phyloP scores from a whole-genome alignment of 1,140 invertebrate species.

The Caenorhabditis remanei region DNA sequence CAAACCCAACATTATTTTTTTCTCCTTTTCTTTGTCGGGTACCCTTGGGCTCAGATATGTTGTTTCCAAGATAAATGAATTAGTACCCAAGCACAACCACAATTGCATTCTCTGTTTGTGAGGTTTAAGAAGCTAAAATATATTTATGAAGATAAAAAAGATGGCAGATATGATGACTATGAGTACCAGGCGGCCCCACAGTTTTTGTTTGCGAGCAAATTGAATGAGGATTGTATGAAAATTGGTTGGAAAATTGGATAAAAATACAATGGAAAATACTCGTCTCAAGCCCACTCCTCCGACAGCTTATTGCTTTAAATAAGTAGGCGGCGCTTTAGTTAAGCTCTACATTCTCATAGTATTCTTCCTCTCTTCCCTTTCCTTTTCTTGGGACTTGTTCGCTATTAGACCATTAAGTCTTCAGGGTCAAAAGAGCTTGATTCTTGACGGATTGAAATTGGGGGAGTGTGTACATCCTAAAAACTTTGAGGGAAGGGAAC shows the following conservation, averaged over 20 bases:
- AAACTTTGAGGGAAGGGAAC: conserved; percentile 19
- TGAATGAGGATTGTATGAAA: conserved; percentile 11
- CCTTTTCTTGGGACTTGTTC: conserved; percentile 30
- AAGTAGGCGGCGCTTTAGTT: conserved; percentile 48
- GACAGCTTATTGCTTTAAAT: conserved; percentile 52
- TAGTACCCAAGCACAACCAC: conserved; percentile 49
- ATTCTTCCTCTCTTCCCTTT: conserved; percentile 13
- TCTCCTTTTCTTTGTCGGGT: not conserved
- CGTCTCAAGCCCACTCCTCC: not conserved
- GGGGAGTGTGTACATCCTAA: not conserved
- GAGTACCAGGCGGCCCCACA: conserved; percentile 29
- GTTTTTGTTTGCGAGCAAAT: conserved; percentile 47
- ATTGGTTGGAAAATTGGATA: conserved; percentile 26
- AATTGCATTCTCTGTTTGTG: conserved; percentile 24
- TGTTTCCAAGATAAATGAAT: conserved; percentile 41
- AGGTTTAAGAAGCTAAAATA: not conserved
- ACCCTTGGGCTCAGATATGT: conserved; percentile 16
- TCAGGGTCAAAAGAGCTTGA: conserved; percentile 46
- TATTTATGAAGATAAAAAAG: not conserved
- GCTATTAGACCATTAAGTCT: conserved; percentile 56
- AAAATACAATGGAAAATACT: conserved; percentile 32
- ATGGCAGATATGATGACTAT: not conserved
- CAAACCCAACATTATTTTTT: not conserved
- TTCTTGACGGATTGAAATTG: conserved; percentile 44
- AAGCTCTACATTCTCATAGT: conserved; percentile 46